A percentile compares a stretch with the other conserved stretches of the same genome.
Conservation (phyloP, 92 coral and sea anemone genomes). For the Porites lobata region DNA sequence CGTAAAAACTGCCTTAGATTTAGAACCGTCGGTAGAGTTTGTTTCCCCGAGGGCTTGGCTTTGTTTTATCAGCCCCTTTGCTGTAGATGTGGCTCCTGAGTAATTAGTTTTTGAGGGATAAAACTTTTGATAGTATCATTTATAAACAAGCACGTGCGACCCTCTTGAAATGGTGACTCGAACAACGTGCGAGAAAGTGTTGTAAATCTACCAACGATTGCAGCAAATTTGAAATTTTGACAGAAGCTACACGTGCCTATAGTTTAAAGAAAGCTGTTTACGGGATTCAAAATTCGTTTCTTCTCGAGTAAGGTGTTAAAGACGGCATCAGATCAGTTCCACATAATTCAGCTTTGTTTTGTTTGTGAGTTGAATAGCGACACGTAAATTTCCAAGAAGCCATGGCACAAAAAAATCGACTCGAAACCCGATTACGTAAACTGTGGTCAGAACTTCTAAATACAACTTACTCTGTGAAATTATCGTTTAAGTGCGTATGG, state of each 20-base stretch:
- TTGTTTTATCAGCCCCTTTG: conserved; percentile 3
- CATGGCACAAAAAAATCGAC: conserved; percentile 26
- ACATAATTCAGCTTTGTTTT: conserved; percentile 8
- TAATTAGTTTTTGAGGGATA: conserved; percentile 44
- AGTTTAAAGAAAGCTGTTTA: background rate
- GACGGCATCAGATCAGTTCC: conserved; percentile 1
- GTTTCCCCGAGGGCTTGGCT: conserved; percentile 27
- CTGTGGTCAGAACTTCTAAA: conserved; percentile 54
- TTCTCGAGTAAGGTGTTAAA: conserved; percentile 29
- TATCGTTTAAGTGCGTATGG: conserved; percentile 40
- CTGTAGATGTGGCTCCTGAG: conserved; percentile 12
- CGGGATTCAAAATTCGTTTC: background rate
- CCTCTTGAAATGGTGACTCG: conserved; percentile 18
- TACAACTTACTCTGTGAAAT: conserved; percentile 49
- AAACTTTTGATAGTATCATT: conserved; percentile 34
- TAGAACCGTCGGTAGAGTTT: conserved; percentile 9
- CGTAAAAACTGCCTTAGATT: conserved; percentile 28
- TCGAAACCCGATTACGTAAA: conserved; percentile 26
- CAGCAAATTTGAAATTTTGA: conserved; percentile 19
- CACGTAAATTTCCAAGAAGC: conserved; percentile 26
- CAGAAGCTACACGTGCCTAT: background rate
- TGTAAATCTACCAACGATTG: conserved; percentile 27
- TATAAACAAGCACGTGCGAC: conserved; percentile 46
- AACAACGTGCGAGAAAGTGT: conserved; percentile 39
- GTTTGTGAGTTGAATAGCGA: conserved; percentile 17